These are phyloP conservation scores for Holcopasites calliopsidis DNA, from an alignment of 1,140 invertebrate genomes.

Conservation along the genomic window DNA sequence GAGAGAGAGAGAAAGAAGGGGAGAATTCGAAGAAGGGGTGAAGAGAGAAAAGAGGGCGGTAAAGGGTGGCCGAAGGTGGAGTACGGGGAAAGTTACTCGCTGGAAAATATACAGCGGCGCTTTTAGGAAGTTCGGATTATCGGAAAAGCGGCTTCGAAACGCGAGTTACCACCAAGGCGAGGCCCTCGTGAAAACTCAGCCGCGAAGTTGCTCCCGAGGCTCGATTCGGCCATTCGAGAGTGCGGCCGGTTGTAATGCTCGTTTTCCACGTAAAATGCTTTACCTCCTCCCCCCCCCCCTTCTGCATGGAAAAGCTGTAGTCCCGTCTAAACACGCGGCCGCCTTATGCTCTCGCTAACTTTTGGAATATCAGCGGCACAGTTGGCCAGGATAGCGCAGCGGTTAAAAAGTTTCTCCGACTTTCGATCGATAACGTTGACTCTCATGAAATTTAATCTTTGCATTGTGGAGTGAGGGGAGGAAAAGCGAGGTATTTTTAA, in stretches of 20 bases:
- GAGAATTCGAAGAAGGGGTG: not conserved
- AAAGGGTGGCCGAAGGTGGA: not conserved
- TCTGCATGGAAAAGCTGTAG: not conserved
- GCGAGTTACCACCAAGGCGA: conserved; percentile 50
- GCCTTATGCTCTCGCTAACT: not conserved
- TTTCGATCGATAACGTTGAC: not conserved
- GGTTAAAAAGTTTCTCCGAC: not conserved
- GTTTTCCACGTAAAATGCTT: conserved; percentile 55
- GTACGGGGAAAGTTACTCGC: conserved; percentile 45
- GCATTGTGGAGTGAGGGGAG: too few relatives aligned
- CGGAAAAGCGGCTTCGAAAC: conserved; percentile 59
- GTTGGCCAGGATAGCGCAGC: not conserved
- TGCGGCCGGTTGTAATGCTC: conserved; percentile 32
- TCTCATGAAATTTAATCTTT: not conserved
- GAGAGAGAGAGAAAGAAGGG: too few relatives aligned
- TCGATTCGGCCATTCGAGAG: conserved; percentile 36
- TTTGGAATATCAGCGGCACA: conserved; percentile 6
- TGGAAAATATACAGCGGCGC: conserved; percentile 60
- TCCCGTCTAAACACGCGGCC: conserved; percentile 1
- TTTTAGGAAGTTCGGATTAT: conserved; percentile 65
- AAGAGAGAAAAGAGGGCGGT: not conserved
- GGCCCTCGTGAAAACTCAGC: conserved; percentile 51
- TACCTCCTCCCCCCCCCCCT: not conserved
- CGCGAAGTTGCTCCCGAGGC: conserved; percentile 31
- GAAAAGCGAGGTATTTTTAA: too few relatives aligned